Evolutionary conservation across 2,888 invertebrate species (phyloP), one percentile per base, ranked within the genome.

Genomic region (Hypselothyrea guttata): DNA sequence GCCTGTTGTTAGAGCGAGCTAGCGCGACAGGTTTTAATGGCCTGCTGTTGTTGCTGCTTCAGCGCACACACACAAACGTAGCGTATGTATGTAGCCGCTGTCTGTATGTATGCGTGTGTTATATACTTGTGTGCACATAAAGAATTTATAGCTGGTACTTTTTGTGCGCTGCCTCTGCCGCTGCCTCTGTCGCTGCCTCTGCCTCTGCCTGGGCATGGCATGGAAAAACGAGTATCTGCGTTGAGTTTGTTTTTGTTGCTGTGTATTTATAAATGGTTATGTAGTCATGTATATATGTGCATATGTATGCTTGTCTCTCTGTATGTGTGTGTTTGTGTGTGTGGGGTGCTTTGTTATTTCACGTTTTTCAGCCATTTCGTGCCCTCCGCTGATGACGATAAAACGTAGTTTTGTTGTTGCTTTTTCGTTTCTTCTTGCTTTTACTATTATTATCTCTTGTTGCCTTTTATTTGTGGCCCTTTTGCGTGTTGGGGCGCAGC

Each of bases 101-200:
- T 38, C 1, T 54, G 28, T 56, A 33, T 48, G 28, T 44, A n/a
- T n/a, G 38, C 56, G 51, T 47, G 61, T 33, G 71, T 51, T 81
- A 84, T 78, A 49, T 84, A 79, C 74, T 60, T 72, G 65, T 60
- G 59, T 65, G 74, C 81, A 78, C 61, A 78, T 84, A 78, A 76
- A 81, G 77, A 78, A 78, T 78, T 84, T 78, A 81, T 78, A 81
- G 77, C 77, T 78, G 81, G 77, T 78, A 76, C 72, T 76, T 73
- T 73, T 68, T 75, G 64, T 72, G 51, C 41, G 49, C n/a, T n/a
- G n/a, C n/a, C n/a, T n/a, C 34, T 45, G 51, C 30, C 15, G 45
- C 51, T 58, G 55, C 38, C 38, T 46, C 45, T 40, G 22, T 18
- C 18, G 62, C 60, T 63, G 64, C 58, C 49, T 48, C 71, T 53